Evolutionary conservation across 2,797 vertebrate genomes (phyloP), one percentile per base, ranked within the genome.

Genomic region (Ctenosaura bakeri): DNA sequence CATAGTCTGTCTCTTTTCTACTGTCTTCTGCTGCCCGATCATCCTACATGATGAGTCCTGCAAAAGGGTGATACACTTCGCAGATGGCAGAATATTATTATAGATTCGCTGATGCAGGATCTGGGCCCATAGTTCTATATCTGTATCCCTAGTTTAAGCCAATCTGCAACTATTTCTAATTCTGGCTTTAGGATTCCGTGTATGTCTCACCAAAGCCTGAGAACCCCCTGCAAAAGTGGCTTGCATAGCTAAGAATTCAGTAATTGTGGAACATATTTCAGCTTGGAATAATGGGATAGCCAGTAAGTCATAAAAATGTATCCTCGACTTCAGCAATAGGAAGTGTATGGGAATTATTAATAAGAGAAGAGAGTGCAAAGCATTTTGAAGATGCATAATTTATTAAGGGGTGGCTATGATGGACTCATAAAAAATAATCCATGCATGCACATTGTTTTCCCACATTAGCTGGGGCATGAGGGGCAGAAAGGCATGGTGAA

Each of bases 361-460:
- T 94, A 95, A 93, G n/a, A 90, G 86, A 90, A 92, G 84, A 94
- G 64, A 92, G 42, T 88, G 85, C 13, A 74, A 89, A 94, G 82
- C 50, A 92, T 92, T 92, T 93, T 93, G 86, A 66, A 95, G 96
- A 94, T 94, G 91, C 90, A 96, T 96, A 95, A 96, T 96, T 93
- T 90, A 95, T 93, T 93, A 93, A 95, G 93, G 73, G 90, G 86
- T 69, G 95, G 90, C 90, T 82, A 91, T 90, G 88, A 54, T 18
- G 56, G 77, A 89, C 81, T 92, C 94, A 94, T 94, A 94, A 94
- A 66, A 96, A 78, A 90, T 26, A 85, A 50, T 26, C 90, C 20
- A 46, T 81, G 89, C 85, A n/a, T 92, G 78, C 92, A 20, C 6
- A 35, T 26, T 52, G 73, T 54, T 85, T 77, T 9, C 82, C 14